Conservation (phyloP, 2,888 invertebrate genomes). For the Melinaea menophilus region DNA sequence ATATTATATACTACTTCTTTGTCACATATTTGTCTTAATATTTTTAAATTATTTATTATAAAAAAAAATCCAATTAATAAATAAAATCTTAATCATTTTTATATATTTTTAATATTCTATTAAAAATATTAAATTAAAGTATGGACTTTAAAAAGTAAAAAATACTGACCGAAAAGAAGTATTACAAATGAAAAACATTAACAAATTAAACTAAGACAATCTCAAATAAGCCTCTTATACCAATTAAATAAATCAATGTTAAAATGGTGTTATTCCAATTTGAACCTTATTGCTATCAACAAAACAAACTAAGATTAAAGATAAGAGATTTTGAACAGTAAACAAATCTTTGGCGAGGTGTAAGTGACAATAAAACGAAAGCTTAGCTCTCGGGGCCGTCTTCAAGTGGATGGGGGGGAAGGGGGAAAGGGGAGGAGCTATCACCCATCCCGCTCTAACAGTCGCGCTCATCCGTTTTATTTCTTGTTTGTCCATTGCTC, state of each 20-base stretch:
- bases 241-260: background rate
- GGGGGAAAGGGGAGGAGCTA: conserved; percentile 47
- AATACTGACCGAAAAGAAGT: background rate
- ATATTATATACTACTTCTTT: no score
- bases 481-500: conserved; percentile 68
- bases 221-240: conserved; percentile 63
- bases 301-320: conserved; percentile 39
- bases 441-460: conserved; percentile 53
- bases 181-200: conserved; percentile 20
- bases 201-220: conserved; percentile 42
- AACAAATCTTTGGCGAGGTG: conserved; percentile 68
- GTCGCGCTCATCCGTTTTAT: conserved; percentile 66
- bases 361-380: conserved; percentile 77
- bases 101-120: no score
- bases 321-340: conserved; percentile 44
- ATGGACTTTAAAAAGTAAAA: conserved; percentile 1
- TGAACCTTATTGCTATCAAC: conserved; percentile 36
- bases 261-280: conserved; percentile 28
- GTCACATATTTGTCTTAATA: no score
- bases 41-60: no score
- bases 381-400: conserved; percentile 74
- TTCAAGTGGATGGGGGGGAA: conserved; percentile 55
- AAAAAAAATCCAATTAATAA: no score
- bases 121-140: background rate
- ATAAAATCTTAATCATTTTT: no score